A percentile compares a stretch with the other conserved stretches of the same genome.
phyloP scores from a whole-genome alignment of 2,113 vertebrate genomes.

The Natator depressus region DNA sequence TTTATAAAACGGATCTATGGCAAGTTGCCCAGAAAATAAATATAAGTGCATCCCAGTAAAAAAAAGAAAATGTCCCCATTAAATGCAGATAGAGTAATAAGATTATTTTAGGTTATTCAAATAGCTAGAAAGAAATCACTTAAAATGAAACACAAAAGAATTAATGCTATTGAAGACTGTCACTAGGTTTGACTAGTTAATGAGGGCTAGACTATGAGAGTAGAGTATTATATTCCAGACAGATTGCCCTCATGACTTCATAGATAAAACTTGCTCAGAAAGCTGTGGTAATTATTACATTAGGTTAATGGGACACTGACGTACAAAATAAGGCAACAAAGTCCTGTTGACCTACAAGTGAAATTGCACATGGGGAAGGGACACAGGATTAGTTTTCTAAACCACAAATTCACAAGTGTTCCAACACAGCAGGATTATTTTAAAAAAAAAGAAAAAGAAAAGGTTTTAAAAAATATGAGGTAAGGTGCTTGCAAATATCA shows the following conservation, averaged over 20 bases:
- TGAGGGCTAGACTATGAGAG: conserved; percentile 64
- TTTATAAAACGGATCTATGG: not conserved
- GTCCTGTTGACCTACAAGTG: conserved; percentile 53
- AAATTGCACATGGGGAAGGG: conserved; percentile 62
- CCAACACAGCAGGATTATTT: conserved; percentile 24
- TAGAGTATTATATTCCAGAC: conserved; percentile 66
- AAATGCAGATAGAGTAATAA: conserved; percentile 43
- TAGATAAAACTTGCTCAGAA: conserved; percentile 66
- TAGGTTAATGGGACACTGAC: conserved; percentile 62
- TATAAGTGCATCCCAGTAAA: not conserved
- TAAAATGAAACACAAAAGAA: conserved; percentile 53
- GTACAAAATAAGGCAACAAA: conserved; percentile 21
- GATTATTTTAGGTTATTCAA: conserved; percentile 22
- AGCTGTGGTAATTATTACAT: conserved; percentile 65
- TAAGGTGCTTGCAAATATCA: conserved; percentile 41
- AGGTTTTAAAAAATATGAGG: conserved; percentile 33
- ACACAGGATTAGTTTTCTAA: conserved; percentile 23
- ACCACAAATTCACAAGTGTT: conserved; percentile 36
- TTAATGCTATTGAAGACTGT: conserved; percentile 64
- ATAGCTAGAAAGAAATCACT: conserved; percentile 54
- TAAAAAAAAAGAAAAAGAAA: conserved; percentile 48
- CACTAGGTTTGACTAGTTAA: conserved; percentile 72
- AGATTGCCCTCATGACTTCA: conserved; percentile 57
- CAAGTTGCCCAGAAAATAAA: conserved; percentile 40
- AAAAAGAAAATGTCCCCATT: conserved; percentile 1